Conservation (phyloP, 92 coral and sea anemone genomes). For the Epizoanthus illoricatus region DNA sequence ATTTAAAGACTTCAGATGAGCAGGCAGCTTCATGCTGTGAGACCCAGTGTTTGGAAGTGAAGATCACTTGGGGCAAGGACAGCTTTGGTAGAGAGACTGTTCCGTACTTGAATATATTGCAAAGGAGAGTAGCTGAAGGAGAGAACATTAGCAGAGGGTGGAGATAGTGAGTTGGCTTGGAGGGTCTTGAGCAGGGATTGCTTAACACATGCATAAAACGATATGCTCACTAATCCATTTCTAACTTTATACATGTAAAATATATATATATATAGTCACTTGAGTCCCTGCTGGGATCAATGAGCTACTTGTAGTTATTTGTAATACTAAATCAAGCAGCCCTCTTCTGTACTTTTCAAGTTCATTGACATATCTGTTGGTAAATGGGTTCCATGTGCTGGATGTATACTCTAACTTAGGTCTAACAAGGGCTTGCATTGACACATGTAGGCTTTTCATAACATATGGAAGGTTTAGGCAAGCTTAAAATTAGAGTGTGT, state of each 20-base stretch:
- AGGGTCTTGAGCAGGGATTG: background rate
- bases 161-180: background rate
- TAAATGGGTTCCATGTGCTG: no score
- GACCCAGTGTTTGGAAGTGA: background rate
- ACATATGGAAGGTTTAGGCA: no score
- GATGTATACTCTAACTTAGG: no score
- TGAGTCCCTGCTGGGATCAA: background rate
- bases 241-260: background rate
- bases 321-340: no score
- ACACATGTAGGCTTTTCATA: no score
- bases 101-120: background rate
- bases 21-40: background rate
- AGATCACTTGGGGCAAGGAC: background rate
- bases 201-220: background rate
- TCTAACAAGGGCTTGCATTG: no score
- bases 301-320: no score
- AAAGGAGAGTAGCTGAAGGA: background rate
- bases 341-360: no score
- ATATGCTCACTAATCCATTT: background rate
- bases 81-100: background rate
- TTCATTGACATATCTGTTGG: no score
- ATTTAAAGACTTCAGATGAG: no score
- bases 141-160: background rate
- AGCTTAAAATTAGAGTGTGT: no score
- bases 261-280: background rate